Evolutionary conservation across 2,113 vertebrate genomes (phyloP).

Genomic region (Anser brachyrhynchus): DNA sequence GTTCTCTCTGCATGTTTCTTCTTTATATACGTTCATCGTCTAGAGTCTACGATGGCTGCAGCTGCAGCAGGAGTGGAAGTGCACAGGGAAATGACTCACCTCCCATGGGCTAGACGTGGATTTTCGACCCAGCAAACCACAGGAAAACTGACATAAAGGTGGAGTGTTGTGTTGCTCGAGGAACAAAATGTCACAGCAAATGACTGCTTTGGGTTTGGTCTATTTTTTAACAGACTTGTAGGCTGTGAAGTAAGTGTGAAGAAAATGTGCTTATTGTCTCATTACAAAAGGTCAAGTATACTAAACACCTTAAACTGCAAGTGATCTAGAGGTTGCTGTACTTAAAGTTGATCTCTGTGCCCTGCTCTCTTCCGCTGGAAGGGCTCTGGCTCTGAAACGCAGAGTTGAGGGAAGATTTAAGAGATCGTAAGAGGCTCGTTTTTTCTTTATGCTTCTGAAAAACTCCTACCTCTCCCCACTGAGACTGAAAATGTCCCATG

Average conservation of each 20-base stretch:
- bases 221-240: neutral
- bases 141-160: constrained; percentile 34
- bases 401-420: neutral
- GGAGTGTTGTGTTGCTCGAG: neutral
- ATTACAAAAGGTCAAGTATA: neutral
- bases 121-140: constrained; percentile 9
- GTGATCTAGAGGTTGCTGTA: neutral
- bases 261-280: neutral
- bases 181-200: neutral
- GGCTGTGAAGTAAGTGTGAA: neutral
- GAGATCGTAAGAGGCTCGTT: neutral
- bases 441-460: neutral
- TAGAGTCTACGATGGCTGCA: neutral
- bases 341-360: neutral
- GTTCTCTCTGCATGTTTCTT: neutral
- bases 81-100: constrained; percentile 12
- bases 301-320: neutral
- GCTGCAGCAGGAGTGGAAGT: constrained; percentile 46
- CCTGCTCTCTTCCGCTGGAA: neutral
- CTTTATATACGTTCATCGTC: neutral
- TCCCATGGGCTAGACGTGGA: neutral
- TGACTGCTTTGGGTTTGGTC: neutral
- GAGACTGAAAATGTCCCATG: no score
- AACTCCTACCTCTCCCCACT: neutral
- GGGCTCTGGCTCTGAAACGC: neutral